Conservation (phyloP, 2,888 invertebrate genomes). For the Harpagoxenus sublaevis region DNA sequence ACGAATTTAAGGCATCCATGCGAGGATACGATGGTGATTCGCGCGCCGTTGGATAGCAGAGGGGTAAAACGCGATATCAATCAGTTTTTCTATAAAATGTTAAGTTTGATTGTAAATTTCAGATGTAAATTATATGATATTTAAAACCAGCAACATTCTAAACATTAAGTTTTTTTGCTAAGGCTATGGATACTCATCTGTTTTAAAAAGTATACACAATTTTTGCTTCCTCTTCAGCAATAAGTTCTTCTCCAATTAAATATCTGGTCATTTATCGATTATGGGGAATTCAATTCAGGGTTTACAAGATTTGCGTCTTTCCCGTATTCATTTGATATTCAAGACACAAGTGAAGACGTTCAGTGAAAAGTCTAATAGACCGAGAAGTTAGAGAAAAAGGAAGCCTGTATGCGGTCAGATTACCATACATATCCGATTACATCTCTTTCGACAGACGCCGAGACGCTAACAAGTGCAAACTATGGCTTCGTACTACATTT, state of each 20-base stretch:
- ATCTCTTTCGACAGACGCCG: slow-evolving; percentile 72
- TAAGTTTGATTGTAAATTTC: slow-evolving; percentile 18
- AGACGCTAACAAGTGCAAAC: slow-evolving; percentile 50
- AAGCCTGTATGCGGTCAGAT: slow-evolving; percentile 74
- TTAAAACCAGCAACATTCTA: neutral
- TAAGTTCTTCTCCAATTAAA: neutral
- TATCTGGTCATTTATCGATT: neutral
- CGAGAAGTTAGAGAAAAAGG: slow-evolving; percentile 54
- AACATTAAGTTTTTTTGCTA: neutral
- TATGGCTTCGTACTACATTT: slow-evolving; percentile 73
- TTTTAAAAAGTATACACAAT: neutral
- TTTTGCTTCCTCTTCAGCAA: neutral
- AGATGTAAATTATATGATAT: slow-evolving; percentile 28
- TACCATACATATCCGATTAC: slow-evolving; percentile 81
- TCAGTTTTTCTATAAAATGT: slow-evolving; percentile 49
- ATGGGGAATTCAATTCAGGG: neutral
- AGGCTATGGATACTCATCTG: neutral
- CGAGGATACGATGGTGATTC: slow-evolving; percentile 52
- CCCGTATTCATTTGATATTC: slow-evolving; percentile 59
- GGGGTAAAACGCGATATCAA: slow-evolving; percentile 61
- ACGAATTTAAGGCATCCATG: neutral
- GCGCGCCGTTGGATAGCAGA: slow-evolving; percentile 36
- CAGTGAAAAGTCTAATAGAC: slow-evolving; percentile 54
- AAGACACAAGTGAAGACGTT: slow-evolving; percentile 35
- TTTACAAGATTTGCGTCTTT: slow-evolving; percentile 37